A percentile compares a stretch with the other conserved stretches of the same genome.
Evolutionary conservation across 2,113 vertebrate species (phyloP).

Genomic region (Urocitellus parryii): DNA sequence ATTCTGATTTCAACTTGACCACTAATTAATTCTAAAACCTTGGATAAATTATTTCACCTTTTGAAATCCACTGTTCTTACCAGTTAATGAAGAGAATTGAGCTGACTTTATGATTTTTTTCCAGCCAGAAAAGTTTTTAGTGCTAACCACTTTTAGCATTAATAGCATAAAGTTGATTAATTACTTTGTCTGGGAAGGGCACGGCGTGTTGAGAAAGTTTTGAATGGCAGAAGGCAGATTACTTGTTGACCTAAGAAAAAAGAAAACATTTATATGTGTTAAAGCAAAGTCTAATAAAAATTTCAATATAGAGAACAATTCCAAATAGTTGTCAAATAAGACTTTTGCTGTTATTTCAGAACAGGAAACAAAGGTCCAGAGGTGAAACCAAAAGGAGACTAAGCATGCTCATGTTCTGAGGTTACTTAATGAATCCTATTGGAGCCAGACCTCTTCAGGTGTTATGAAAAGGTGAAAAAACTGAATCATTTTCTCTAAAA

Average conservation of each 20-base stretch:
- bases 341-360: neutral
- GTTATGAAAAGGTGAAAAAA: neutral
- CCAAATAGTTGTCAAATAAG: neutral
- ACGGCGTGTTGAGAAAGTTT: conserved; percentile 1
- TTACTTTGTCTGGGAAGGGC: neutral
- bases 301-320: neutral
- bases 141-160: neutral
- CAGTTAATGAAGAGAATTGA: conserved; percentile 5
- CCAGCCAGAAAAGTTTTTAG: neutral
- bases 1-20: neutral
- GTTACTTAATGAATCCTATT: neutral
- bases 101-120: neutral
- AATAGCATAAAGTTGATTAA: neutral
- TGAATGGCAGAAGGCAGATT: conserved; percentile 17
- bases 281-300: conserved; percentile 27
- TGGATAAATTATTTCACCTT: neutral
- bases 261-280: neutral
- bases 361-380: neutral
- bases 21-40: neutral
- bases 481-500: neutral
- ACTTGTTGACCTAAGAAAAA: neutral
- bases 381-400: neutral
- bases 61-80: conserved; percentile 16
- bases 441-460: neutral
- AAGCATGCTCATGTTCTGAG: neutral